Evolutionary conservation across 2,888 invertebrate species (phyloP).

Genomic region (Rhagonycha lutea): DNA sequence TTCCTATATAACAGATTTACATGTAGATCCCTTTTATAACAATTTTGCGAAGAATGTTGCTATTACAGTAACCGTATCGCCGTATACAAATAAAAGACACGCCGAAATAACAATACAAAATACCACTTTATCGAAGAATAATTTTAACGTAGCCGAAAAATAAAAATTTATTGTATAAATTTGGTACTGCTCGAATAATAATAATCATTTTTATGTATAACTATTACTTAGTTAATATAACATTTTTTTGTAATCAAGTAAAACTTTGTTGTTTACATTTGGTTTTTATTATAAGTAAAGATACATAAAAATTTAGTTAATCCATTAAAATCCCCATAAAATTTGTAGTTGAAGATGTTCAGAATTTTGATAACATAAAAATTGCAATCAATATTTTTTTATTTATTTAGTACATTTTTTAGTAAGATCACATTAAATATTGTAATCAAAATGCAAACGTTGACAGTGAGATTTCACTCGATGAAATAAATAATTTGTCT

Average conservation of each 20-base stretch:
- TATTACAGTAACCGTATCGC: background rate
- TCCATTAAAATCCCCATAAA: background rate
- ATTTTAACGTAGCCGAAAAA: background rate
- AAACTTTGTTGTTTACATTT: background rate
- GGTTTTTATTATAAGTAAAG: background rate
- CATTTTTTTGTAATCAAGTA: background rate
- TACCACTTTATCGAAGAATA: background rate
- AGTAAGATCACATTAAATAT: background rate
- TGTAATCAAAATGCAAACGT: background rate
- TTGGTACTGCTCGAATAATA: background rate
- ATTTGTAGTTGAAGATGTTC: background rate
- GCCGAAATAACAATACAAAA: background rate
- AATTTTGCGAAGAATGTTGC: background rate
- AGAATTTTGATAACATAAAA: background rate
- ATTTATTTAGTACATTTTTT: background rate
- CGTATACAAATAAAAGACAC: background rate
- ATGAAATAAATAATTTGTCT: background rate
- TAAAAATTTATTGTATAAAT: background rate
- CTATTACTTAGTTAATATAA: background rate
- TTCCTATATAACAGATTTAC: constrained; percentile 18
- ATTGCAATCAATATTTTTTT: background rate
- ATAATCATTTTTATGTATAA: background rate
- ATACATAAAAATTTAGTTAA: background rate
- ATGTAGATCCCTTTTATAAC: constrained; percentile 2
- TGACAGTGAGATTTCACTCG: background rate